A percentile compares a stretch with the other conserved stretches of the same genome.
These are phyloP conservation scores for Octodon degus DNA, from an alignment of 2,113 vertebrate genomes.

Conservation along the genomic window DNA sequence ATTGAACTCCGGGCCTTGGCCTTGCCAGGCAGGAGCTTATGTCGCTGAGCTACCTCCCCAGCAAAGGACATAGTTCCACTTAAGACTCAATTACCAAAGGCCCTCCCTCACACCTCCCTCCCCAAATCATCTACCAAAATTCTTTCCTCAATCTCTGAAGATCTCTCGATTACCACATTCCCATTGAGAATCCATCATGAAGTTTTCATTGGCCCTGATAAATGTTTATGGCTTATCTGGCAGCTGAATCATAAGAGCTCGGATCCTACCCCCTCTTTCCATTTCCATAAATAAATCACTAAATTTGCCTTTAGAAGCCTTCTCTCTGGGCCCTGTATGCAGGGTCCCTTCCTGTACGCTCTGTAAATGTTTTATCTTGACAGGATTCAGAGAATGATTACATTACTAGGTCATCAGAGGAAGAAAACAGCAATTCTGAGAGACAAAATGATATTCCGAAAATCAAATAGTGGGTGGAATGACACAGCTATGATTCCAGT, in stretches of 20 bases:
- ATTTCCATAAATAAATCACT: neutral
- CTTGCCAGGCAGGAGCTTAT: too few relatives aligned
- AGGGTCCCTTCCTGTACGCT: neutral
- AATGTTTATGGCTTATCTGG: neutral
- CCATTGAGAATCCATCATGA: neutral
- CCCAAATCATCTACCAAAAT: too few relatives aligned
- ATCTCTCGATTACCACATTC: neutral
- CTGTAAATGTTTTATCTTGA: neutral
- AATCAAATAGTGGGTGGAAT: neutral
- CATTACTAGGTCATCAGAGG: neutral
- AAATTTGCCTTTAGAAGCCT: neutral
- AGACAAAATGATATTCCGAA: neutral
- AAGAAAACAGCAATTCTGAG: neutral
- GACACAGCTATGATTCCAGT: neutral
- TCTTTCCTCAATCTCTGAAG: neutral
- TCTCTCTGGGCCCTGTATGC: neutral
- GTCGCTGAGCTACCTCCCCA: too few relatives aligned
- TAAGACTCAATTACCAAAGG: neutral
- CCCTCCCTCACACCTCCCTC: neutral
- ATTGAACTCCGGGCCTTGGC: too few relatives aligned
- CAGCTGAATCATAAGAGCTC: constrained; percentile 16
- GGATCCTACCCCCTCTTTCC: neutral
- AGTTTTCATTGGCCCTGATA: neutral
- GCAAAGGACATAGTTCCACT: neutral
- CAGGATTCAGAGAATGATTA: neutral